These are phyloP conservation scores for Haliclona indistincta DNA, from an alignment of 37 sponge, comb jelly and placozoan species.

Conservation along the genomic window DNA sequence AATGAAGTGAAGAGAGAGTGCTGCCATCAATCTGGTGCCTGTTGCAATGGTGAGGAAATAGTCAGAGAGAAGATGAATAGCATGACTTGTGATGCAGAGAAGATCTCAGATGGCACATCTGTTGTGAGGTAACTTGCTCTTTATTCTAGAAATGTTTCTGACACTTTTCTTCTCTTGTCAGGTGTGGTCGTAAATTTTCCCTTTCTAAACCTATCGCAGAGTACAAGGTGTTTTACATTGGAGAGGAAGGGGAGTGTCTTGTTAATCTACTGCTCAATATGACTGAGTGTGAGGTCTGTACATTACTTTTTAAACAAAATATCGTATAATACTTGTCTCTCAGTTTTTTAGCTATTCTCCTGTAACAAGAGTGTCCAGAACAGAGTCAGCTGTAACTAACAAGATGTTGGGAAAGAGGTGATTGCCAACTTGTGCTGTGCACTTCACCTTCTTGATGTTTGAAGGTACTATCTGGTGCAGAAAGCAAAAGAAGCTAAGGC, in stretches of 20 bases:
- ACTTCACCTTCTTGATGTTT: neutral
- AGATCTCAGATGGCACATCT: no score
- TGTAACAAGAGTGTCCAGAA: slow-evolving; percentile 27
- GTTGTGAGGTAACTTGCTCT: no score
- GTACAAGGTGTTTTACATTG: slow-evolving; percentile 82
- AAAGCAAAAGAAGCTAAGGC: slow-evolving; percentile 83
- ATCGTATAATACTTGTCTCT: neutral
- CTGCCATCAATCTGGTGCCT: no score
- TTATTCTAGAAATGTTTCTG: no score
- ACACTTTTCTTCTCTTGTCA: neutral
- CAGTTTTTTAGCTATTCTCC: slow-evolving; percentile 88
- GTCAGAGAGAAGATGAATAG: no score
- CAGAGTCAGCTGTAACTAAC: slow-evolving; percentile 72
- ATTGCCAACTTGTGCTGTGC: neutral
- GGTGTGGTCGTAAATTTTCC: slow-evolving; percentile 61
- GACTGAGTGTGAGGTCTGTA: slow-evolving; percentile 59
- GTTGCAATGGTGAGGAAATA: no score
- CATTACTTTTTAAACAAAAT: neutral
- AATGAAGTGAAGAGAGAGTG: no score
- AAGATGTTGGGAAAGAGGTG: slow-evolving; percentile 74
- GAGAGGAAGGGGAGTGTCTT: slow-evolving; percentile 69
- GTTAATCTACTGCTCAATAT: slow-evolving; percentile 73
- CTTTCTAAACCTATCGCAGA: slow-evolving; percentile 51
- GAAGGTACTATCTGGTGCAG: slow-evolving; percentile 87
- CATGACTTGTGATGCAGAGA: no score